Evolutionary conservation across 1,140 invertebrate genomes (phyloP).

Genomic region (Stegodyphus dumicola): DNA sequence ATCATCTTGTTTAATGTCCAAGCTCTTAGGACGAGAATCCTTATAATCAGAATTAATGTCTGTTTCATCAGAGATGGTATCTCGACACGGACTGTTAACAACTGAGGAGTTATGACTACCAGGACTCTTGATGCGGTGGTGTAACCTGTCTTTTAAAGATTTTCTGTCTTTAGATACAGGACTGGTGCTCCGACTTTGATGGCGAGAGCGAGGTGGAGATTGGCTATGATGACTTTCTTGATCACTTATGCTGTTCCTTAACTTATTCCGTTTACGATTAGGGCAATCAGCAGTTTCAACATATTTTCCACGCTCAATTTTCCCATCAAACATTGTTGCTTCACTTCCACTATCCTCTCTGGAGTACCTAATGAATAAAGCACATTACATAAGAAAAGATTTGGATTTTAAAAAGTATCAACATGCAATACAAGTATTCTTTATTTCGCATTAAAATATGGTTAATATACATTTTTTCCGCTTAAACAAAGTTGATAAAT

Average conservation of each 20-base stretch:
- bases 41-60: conserved; percentile 37
- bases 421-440: no score
- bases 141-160: conserved; percentile 50
- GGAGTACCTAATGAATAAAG: conserved; percentile 13
- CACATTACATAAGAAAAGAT: no score
- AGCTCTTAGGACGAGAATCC: conserved; percentile 35
- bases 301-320: conserved; percentile 47
- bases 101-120: conserved; percentile 58
- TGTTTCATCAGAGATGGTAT: conserved; percentile 21
- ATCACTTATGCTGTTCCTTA: conserved; percentile 65
- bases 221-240: conserved; percentile 66
- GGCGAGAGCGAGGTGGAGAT: conserved; percentile 64
- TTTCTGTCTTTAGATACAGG: conserved; percentile 48
- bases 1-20: conserved; percentile 29
- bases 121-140: conserved; percentile 55
- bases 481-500: no score
- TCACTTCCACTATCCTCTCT: conserved; percentile 45
- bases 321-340: conserved; percentile 42
- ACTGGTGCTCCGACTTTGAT: conserved; percentile 64
- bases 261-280: conserved; percentile 59
- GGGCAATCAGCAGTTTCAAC: conserved; percentile 44
- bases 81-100: conserved; percentile 60
- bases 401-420: no score
- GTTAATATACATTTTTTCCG: no score
- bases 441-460: no score